Conservation (phyloP, 2,888 invertebrate genomes). For the Punctoribates punctum region DNA sequence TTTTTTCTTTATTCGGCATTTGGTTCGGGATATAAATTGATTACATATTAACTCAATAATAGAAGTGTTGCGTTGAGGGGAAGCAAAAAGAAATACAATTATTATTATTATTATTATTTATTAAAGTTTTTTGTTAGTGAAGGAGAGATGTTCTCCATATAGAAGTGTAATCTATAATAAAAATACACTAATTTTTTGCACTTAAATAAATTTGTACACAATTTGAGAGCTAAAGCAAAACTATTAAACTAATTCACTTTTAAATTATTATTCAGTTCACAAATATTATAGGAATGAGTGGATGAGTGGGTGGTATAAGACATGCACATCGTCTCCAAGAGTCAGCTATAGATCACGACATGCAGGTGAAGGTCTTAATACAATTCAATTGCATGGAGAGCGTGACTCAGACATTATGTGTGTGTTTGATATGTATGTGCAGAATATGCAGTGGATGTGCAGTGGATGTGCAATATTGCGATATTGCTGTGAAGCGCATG, state of each 20-base stretch:
- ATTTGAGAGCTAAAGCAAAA: not conserved
- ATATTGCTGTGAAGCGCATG: conserved; percentile 23
- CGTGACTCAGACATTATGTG: conserved; percentile 34
- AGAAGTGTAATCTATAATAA: conserved; percentile 33
- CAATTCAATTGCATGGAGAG: conserved; percentile 38
- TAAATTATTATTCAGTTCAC: conserved; percentile 38
- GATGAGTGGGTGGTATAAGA: conserved; percentile 37
- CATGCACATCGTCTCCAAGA: conserved; percentile 26
- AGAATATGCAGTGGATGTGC: not conserved
- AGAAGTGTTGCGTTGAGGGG: conserved; percentile 6
- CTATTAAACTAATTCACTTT: conserved; percentile 38
- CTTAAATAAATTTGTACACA: not conserved
- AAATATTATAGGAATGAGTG: not conserved
- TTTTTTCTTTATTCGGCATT: conserved; percentile 6
- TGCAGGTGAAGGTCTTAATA: conserved; percentile 38
- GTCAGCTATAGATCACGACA: conserved; percentile 30
- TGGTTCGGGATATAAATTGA: conserved; percentile 28
- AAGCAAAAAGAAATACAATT: conserved; percentile 1
- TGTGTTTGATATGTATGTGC: not conserved
- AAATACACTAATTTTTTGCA: conserved; percentile 30
- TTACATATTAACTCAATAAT: conserved; percentile 12
- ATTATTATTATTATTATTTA: conserved; percentile 8
- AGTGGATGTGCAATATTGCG: conserved; percentile 30
- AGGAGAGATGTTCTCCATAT: not conserved
- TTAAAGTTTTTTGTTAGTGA: not conserved